These are phyloP conservation scores for Phengaris arion DNA, from an alignment of 2,888 invertebrate species.

Conservation along the genomic window DNA sequence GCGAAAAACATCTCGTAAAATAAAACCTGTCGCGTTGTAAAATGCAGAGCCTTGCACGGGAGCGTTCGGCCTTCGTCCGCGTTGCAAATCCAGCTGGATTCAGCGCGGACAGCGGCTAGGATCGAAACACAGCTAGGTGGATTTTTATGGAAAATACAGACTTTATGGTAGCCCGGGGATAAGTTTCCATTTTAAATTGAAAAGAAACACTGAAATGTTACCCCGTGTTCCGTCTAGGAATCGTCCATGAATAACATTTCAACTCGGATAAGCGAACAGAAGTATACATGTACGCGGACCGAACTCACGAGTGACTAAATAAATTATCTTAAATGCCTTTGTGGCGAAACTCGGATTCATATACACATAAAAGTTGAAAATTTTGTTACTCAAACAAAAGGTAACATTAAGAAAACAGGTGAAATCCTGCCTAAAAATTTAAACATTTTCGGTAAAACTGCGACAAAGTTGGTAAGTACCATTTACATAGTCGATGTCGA, in stretches of 20 bases:
- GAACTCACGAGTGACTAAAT: conserved; percentile 43
- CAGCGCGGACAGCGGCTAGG: conserved; percentile 71
- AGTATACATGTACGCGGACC: conserved; percentile 66
- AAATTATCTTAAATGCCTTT: conserved; percentile 39
- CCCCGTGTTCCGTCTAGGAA: conserved; percentile 68
- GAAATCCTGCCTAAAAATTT: conserved; percentile 52
- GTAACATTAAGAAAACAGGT: conserved; percentile 41
- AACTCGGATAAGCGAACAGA: conserved; percentile 64
- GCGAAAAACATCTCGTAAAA: conserved; percentile 75
- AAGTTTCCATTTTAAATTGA: conserved; percentile 78
- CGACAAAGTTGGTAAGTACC: conserved; percentile 74
- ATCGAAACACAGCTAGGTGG: conserved; percentile 68
- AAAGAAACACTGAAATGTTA: conserved; percentile 74
- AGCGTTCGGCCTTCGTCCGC: conserved; percentile 58
- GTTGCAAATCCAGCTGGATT: conserved; percentile 73
- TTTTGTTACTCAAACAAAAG: conserved; percentile 27
- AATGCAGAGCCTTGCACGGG: conserved; percentile 58
- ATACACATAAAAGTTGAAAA: conserved; percentile 25
- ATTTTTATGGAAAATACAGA: conserved; percentile 78
- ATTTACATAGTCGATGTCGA: conserved; percentile 79
- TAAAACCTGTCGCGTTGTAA: conserved; percentile 65
- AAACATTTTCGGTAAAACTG: conserved; percentile 68
- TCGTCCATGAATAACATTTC: conserved; percentile 72
- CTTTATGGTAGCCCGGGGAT: conserved; percentile 77
- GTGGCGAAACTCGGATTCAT: conserved; percentile 26